Percentiles rank a stretch among this genome's conserved stretches.
Evolutionary conservation across 2,113 vertebrate species (phyloP).

Genomic region (Corydoras sp.): DNA sequence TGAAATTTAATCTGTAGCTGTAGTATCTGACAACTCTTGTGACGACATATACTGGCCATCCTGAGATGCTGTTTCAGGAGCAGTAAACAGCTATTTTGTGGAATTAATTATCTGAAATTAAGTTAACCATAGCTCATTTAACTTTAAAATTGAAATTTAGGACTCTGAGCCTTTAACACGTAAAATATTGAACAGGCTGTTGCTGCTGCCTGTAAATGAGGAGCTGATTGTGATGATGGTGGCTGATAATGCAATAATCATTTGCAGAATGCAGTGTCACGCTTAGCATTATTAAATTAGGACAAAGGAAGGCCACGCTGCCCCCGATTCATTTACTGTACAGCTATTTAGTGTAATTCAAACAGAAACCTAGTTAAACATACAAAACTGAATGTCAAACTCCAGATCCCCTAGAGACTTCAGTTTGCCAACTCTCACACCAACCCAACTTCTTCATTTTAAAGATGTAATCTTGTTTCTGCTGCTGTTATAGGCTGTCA

Average conservation of each 20-base stretch:
- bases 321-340: background rate
- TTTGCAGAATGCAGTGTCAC: background rate
- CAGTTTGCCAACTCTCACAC: background rate
- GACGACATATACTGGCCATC: too few species aligned
- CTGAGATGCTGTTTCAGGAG: too few species aligned
- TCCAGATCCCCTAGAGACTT: background rate
- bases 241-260: constrained; percentile 28
- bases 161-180: too few species aligned
- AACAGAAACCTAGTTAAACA: background rate
- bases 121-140: too few species aligned
- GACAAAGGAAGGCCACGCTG: background rate
- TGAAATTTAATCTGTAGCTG: too few species aligned
- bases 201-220: background rate
- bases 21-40: too few species aligned
- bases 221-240: background rate
- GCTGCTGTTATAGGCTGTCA: background rate
- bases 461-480: constrained; percentile 2
- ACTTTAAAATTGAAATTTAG: too few species aligned
- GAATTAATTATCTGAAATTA: too few species aligned
- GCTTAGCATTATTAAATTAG: background rate
- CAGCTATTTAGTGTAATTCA: background rate
- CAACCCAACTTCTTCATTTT: background rate
- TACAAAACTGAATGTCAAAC: constrained; percentile 16
- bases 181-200: too few species aligned
- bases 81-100: too few species aligned